phyloP scores from a whole-genome alignment of 2,888 invertebrate species.

The Sinopyrophorus schimmeli region DNA sequence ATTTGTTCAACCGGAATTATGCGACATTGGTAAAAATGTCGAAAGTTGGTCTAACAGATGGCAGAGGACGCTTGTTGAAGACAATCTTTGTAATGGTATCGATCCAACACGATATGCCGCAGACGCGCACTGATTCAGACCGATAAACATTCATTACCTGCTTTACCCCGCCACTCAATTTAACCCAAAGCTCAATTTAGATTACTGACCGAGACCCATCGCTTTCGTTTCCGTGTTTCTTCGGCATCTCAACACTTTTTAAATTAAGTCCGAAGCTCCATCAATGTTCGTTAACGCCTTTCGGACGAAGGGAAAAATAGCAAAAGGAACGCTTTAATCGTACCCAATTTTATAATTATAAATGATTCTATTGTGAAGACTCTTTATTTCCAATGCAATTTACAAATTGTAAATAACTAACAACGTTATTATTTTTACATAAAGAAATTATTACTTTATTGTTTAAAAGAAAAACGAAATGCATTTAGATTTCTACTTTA shows the following conservation, averaged over 20 bases:
- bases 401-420: too few relatives aligned
- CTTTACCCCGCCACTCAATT: conserved; percentile 51
- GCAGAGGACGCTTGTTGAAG: conserved; percentile 34
- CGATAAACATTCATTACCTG: conserved; percentile 56
- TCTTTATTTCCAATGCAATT: too few relatives aligned
- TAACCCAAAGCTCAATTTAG: conserved; percentile 55
- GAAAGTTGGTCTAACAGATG: conserved; percentile 35
- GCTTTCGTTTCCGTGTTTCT: conserved; percentile 46
- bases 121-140: conserved; percentile 51
- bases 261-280: conserved; percentile 47
- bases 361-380: too few relatives aligned
- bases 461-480: too few relatives aligned
- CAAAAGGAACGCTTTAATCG: conserved; percentile 27
- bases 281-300: conserved; percentile 40
- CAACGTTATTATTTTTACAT: too few relatives aligned
- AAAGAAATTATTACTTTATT: too few relatives aligned
- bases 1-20: too few relatives aligned
- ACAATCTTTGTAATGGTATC: conserved; percentile 41
- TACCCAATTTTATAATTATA: too few relatives aligned
- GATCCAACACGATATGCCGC: conserved; percentile 37
- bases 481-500: too few relatives aligned
- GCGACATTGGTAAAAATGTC: conserved; percentile 45
- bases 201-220: conserved; percentile 52
- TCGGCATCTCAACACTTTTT: conserved; percentile 49
- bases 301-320: conserved; percentile 16